Evolutionary conservation across 2,113 vertebrate genomes (phyloP).

Genomic region (Leuciscus idus): DNA sequence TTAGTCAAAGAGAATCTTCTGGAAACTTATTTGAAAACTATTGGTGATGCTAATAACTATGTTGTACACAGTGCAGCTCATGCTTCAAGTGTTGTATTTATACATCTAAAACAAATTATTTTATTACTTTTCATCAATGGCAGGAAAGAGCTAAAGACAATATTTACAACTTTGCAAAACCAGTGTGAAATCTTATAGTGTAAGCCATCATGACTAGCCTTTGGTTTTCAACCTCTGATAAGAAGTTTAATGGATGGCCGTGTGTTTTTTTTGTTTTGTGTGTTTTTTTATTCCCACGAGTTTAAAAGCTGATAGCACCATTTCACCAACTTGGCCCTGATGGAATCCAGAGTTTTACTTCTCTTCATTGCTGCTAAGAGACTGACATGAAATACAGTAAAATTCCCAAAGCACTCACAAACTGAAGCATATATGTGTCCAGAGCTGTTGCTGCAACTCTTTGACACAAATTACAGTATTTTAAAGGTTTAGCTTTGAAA

Average conservation of each 20-base stretch:
- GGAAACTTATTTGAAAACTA: not conserved
- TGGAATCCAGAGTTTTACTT: conserved; percentile 6
- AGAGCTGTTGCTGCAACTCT: conserved; percentile 8
- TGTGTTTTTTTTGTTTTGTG: not conserved
- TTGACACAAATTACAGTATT: not conserved
- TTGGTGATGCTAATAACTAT: not conserved
- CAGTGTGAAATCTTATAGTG: not conserved
- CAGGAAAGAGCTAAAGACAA: not conserved
- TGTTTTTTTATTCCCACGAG: conserved; percentile 15
- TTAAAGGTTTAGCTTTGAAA: not conserved
- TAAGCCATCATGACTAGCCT: conserved; percentile 7
- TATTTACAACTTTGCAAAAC: not conserved
- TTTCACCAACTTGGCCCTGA: conserved; percentile 41
- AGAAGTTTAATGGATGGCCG: conserved; percentile 29
- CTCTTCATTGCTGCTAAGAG: conserved; percentile 11
- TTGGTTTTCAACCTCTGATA: conserved; percentile 34
- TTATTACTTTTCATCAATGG: not conserved
- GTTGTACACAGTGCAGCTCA: not conserved
- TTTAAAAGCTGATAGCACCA: conserved; percentile 28
- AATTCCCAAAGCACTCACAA: conserved; percentile 8
- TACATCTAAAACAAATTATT: not conserved
- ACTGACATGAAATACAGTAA: conserved; percentile 32
- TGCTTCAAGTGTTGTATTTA: not conserved
- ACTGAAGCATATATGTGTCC: not conserved
- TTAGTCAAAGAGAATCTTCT: not conserved